Evolutionary conservation across 1,140 invertebrate species (phyloP).

Genomic region (Leptinotarsa texana): DNA sequence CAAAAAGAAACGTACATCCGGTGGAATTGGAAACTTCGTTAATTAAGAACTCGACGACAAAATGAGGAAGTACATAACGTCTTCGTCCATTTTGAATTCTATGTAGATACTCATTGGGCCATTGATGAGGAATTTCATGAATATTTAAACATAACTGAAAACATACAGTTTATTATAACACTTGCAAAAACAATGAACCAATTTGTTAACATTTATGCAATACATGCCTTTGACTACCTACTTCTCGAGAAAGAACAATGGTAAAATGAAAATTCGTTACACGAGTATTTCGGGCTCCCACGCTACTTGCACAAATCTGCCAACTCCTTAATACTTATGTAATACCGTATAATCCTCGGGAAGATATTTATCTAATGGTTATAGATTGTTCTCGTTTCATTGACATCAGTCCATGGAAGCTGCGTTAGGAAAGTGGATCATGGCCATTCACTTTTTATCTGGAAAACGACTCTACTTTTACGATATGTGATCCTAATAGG

Average conservation of each 20-base stretch:
- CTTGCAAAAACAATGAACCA: conserved; percentile 20
- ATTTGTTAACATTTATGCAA: conserved; percentile 13
- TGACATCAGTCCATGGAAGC: background rate
- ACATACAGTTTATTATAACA: conserved; percentile 13
- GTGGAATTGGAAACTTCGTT: too few species aligned
- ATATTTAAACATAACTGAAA: conserved; percentile 18
- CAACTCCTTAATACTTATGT: background rate
- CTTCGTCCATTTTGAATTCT: background rate
- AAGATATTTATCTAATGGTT: conserved; percentile 5
- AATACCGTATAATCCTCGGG: background rate
- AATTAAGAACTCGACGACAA: too few species aligned
- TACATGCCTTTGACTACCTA: background rate
- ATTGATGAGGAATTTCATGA: background rate
- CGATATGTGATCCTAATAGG: too few species aligned
- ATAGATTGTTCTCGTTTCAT: conserved; percentile 16
- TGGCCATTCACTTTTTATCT: background rate
- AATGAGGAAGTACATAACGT: background rate
- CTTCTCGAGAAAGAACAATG: conserved; percentile 4
- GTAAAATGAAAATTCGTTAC: conserved; percentile 10
- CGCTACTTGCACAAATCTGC: background rate
- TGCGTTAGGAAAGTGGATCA: conserved; percentile 8
- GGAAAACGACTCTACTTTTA: background rate
- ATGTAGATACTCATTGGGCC: background rate
- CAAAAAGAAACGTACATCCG: too few species aligned
- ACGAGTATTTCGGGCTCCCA: conserved; percentile 9